phyloP scores from a whole-genome alignment of 2,888 invertebrate genomes.

The Phymatocera aterrima region DNA sequence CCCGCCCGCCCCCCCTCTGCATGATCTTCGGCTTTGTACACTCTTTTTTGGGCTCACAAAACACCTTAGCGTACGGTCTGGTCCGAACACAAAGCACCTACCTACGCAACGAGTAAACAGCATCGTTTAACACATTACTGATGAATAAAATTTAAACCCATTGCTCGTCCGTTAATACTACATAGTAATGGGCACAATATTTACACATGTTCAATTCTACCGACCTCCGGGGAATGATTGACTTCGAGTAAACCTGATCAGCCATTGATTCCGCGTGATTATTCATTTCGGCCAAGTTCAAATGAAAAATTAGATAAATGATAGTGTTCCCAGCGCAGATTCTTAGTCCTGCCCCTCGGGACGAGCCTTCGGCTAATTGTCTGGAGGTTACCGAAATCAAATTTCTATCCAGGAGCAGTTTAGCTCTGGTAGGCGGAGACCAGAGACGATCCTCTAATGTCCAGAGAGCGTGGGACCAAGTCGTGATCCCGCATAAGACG shows the following conservation, averaged over 20 bases:
- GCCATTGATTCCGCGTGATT: background rate
- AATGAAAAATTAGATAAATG: background rate
- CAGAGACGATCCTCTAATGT: constrained; percentile 63
- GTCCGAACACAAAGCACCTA: background rate
- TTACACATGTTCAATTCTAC: background rate
- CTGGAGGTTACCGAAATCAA: constrained; percentile 17
- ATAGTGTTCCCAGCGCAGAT: background rate
- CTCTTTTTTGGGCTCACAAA: background rate
- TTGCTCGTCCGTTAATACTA: background rate
- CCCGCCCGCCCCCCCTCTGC: background rate
- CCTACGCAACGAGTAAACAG: background rate
- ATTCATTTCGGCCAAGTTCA: background rate
- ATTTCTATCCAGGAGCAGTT: constrained; percentile 48
- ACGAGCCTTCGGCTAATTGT: constrained; percentile 22
- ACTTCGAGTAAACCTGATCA: background rate
- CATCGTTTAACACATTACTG: background rate
- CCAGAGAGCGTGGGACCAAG: constrained; percentile 63
- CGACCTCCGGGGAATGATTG: background rate
- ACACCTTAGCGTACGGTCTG: background rate
- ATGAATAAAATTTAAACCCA: background rate
- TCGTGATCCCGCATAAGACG: constrained; percentile 39
- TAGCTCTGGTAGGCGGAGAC: constrained; percentile 52
- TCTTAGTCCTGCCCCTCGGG: background rate
- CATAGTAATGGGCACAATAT: background rate
- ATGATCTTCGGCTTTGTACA: constrained; percentile 23